A percentile compares a stretch with the other conserved stretches of the same genome.
These are phyloP conservation scores for Enteromius thamalakanensis DNA, from an alignment of 2,797 vertebrate genomes.

Conservation along the genomic window DNA sequence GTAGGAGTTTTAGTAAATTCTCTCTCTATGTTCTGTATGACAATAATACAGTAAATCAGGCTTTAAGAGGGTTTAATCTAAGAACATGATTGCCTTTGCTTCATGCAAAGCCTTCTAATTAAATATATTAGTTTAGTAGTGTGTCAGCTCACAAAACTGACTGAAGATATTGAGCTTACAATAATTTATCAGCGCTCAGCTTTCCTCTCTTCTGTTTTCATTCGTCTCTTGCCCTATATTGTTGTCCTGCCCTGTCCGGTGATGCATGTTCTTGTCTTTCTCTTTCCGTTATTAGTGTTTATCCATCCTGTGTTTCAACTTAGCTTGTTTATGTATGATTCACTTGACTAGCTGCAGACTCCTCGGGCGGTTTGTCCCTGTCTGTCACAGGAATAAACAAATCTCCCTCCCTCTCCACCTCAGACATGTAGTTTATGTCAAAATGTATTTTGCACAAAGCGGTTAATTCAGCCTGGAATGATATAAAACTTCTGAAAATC, in stretches of 20 bases:
- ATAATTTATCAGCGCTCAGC: neutral
- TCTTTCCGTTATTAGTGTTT: slow-evolving; percentile 22
- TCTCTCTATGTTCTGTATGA: too few species aligned
- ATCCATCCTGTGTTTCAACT: slow-evolving; percentile 3
- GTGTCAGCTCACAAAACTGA: neutral
- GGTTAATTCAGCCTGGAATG: neutral
- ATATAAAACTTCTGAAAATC: neutral
- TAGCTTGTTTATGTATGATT: slow-evolving; percentile 15
- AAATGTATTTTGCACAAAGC: too few species aligned
- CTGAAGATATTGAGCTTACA: neutral
- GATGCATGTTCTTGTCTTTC: neutral
- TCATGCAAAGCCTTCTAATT: neutral
- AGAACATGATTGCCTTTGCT: neutral
- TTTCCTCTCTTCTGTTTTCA: neutral
- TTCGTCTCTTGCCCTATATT: neutral
- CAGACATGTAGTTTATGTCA: neutral
- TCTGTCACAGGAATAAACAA: neutral
- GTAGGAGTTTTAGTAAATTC: neutral
- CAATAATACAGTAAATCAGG: neutral
- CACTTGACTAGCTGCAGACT: neutral
- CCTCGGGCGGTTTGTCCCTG: neutral
- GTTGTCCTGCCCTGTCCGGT: neutral
- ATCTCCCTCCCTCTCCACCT: neutral
- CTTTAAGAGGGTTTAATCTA: neutral
- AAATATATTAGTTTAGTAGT: neutral